phyloP scores from a whole-genome alignment of 1,140 invertebrate species.

The Conus ventricosus region DNA sequence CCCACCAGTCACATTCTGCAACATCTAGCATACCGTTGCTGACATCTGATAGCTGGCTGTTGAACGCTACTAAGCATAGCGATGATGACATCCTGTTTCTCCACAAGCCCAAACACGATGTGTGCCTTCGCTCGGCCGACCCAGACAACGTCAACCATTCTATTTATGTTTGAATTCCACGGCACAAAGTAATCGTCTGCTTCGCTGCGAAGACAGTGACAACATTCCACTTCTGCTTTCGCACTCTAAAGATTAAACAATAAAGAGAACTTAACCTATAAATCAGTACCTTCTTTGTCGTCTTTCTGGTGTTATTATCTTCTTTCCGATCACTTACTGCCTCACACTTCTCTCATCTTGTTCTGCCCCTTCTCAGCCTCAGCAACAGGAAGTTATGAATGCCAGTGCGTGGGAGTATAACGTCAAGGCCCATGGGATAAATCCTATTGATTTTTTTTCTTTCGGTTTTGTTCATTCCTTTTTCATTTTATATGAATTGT shows the following conservation, averaged over 20 bases:
- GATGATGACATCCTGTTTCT: conserved; percentile 27
- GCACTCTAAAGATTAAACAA: not conserved
- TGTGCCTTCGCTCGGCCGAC: not conserved
- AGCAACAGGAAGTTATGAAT: conserved; percentile 30
- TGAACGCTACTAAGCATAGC: conserved; percentile 22
- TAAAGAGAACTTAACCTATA: not conserved
- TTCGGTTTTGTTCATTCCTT: not conserved
- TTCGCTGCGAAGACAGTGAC: not conserved
- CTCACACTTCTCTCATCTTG: not conserved
- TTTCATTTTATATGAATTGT: not conserved
- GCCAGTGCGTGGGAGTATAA: conserved; percentile 24
- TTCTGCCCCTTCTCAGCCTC: not conserved
- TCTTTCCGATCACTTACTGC: not conserved
- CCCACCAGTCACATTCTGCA: no score
- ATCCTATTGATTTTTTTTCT: not conserved
- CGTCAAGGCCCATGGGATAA: not conserved
- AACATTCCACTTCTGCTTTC: not conserved
- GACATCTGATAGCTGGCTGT: conserved; percentile 1
- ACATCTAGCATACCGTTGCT: no score
- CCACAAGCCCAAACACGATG: not conserved
- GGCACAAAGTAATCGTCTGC: not conserved
- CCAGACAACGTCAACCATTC: not conserved
- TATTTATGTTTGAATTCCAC: not conserved
- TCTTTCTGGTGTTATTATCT: not conserved
- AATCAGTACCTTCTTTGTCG: not conserved